Evolutionary conservation across 1,140 invertebrate species (phyloP).

Genomic region (Cardiocondyla obscurior): DNA sequence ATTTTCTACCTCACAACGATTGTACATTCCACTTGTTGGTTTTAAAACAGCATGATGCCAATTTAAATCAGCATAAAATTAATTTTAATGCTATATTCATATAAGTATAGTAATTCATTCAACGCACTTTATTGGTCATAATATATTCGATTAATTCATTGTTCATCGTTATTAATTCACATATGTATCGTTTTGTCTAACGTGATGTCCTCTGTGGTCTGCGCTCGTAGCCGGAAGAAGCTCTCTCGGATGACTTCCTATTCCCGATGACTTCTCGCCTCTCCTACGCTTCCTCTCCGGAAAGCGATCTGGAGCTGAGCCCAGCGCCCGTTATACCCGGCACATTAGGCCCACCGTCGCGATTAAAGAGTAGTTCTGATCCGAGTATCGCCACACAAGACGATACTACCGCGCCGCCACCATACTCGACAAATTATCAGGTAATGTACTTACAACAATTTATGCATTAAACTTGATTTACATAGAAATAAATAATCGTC

Average conservation of each 20-base stretch:
- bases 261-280: constrained; percentile 98
- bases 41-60: neutral
- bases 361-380: constrained; percentile 94
- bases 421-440: constrained; percentile 85
- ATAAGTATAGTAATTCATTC: neutral
- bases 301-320: constrained; percentile 95
- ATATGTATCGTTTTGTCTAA: constrained; percentile 66
- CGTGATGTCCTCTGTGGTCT: constrained; percentile 80
- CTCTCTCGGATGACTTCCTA: constrained; percentile 97
- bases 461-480: neutral
- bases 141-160: neutral
- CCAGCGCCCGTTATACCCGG: constrained; percentile 87
- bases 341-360: constrained; percentile 86
- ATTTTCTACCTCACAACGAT: neutral
- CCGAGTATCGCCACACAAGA: constrained; percentile 91
- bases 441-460: constrained; percentile 53
- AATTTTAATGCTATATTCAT: neutral
- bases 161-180: constrained; percentile 34
- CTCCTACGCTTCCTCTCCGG: constrained; percentile 97
- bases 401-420: constrained; percentile 84
- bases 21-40: neutral
- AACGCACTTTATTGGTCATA: constrained; percentile 9
- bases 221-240: constrained; percentile 89
- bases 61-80: too few relatives aligned
- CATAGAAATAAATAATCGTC: neutral